Evolutionary conservation across 2,113 vertebrate species (phyloP).

Genomic region (Atherinomorus stipes): DNA sequence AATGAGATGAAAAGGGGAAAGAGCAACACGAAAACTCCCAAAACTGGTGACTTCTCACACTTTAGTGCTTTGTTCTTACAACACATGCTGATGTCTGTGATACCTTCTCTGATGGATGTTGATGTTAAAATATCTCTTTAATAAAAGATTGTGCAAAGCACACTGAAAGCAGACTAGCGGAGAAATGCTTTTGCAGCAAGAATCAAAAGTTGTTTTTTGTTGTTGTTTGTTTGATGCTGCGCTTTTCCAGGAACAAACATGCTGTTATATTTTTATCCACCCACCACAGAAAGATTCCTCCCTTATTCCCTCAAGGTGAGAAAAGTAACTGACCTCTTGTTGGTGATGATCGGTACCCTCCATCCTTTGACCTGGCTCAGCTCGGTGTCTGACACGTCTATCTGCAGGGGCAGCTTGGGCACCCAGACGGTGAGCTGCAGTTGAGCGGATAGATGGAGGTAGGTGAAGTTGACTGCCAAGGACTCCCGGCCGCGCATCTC

Average conservation of each 20-base stretch:
- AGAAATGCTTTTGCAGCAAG: not conserved
- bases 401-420: slow-evolving; percentile 93
- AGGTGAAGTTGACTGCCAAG: slow-evolving; percentile 92
- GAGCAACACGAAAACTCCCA: not conserved
- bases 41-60: not conserved
- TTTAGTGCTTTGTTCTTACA: not conserved
- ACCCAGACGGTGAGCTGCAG: slow-evolving; percentile 93
- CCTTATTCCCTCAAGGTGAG: not conserved
- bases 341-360: slow-evolving; percentile 92
- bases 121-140: not conserved
- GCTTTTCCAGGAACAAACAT: slow-evolving; percentile 20
- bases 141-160: not conserved
- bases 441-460: slow-evolving; percentile 91
- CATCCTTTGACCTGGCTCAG: slow-evolving; percentile 98
- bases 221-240: not conserved
- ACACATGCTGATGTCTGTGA: not conserved
- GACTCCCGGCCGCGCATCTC: slow-evolving; percentile 93
- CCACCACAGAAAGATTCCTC: not conserved
- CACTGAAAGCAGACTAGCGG: not conserved
- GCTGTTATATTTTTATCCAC: not conserved
- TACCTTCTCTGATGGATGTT: not conserved
- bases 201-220: not conserved
- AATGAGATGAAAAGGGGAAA: not conserved
- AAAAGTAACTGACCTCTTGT: slow-evolving; percentile 85
- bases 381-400: slow-evolving; percentile 94